A percentile compares a stretch with the other conserved stretches of the same genome.
Evolutionary conservation across 1,140 invertebrate genomes (phyloP).

Genomic region (Zaprionus davidi): DNA sequence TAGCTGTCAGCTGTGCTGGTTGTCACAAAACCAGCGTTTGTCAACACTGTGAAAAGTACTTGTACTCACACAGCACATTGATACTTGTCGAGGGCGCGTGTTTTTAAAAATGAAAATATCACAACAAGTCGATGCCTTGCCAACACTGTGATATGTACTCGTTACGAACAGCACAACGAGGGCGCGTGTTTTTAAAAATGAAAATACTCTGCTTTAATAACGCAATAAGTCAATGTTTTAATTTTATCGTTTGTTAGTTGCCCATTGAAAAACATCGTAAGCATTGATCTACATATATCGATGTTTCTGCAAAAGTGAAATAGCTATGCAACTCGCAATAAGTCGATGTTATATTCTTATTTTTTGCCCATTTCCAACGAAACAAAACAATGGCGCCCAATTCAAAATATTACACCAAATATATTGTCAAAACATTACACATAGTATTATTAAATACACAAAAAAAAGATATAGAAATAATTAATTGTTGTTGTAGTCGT

Average conservation of each 20-base stretch:
- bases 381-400: conserved; percentile 3
- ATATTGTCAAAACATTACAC: conserved; percentile 77
- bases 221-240: not conserved
- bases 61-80: not conserved
- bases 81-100: not conserved
- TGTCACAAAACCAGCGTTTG: not conserved
- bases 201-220: not conserved
- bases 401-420: conserved; percentile 71
- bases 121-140: not conserved
- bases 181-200: not conserved
- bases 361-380: not conserved
- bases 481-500: conserved; percentile 35
- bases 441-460: conserved; percentile 73
- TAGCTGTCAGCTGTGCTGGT: conserved; percentile 51
- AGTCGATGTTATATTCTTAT: not conserved
- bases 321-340: not conserved
- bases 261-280: no score
- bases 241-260: no score
- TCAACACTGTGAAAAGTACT: not conserved
- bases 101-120: not conserved
- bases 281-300: no score
- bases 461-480: conserved; percentile 59
- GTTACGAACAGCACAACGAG: not conserved
- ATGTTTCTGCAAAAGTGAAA: no score
- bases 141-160: not conserved